Evolutionary conservation across 2,113 vertebrate species (phyloP).

Genomic region (Rhinolophus sinicus): DNA sequence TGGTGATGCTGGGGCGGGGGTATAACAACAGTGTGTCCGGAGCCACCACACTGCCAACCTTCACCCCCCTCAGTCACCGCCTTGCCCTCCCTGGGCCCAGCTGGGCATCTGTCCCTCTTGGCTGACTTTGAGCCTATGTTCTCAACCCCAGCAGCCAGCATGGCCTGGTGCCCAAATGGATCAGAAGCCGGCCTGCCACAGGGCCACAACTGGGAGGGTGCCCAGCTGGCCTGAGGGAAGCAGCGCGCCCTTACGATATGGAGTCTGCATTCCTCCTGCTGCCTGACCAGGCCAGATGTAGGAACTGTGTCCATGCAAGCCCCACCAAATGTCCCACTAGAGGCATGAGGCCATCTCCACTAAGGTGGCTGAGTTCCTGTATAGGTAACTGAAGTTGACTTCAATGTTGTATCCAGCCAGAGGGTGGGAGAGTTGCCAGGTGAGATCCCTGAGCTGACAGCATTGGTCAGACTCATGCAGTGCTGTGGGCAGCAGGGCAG

Average conservation of each 20-base stretch:
- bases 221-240: neutral
- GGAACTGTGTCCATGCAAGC: neutral
- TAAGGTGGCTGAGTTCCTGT: neutral
- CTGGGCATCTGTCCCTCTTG: neutral
- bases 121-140: neutral
- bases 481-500: fast-evolving
- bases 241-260: neutral
- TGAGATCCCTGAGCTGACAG: neutral
- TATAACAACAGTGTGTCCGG: too few relatives aligned
- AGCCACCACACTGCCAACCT: neutral
- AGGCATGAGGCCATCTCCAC: neutral
- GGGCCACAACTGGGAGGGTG: neutral
- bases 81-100: neutral
- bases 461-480: fast-evolving
- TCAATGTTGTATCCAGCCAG: neutral
- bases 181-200: neutral
- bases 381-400: neutral
- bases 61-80: neutral
- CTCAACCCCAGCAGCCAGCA: neutral
- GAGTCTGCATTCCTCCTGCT: neutral
- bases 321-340: fast-evolving
- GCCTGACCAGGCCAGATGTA: neutral
- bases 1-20: neutral
- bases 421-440: neutral
- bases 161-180: neutral